phyloP scores from a whole-genome alignment of 2,797 vertebrate species.

The Pangasius larnaudii region DNA sequence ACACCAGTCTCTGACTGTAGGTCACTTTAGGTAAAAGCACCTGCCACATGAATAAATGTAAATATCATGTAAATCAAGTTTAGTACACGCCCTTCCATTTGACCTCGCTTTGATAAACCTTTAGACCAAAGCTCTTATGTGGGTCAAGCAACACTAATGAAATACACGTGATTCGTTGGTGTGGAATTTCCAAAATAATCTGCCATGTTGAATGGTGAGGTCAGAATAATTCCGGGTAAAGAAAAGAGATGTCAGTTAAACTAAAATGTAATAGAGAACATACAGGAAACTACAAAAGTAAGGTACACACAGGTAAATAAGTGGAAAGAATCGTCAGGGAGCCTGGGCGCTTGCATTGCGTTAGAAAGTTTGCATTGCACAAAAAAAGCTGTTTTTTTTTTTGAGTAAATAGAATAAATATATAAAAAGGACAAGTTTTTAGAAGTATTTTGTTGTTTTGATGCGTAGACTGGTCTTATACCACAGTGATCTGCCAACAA shows the following conservation, averaged over 20 bases:
- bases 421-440: too few relatives aligned
- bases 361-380: background rate
- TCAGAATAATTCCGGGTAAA: background rate
- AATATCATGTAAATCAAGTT: conserved; percentile 15
- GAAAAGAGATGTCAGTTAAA: background rate
- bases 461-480: background rate
- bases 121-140: background rate
- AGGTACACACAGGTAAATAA: background rate
- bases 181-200: background rate
- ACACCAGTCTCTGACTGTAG: background rate
- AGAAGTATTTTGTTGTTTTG: background rate
- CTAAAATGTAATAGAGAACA: background rate
- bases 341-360: background rate
- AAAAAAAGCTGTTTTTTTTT: background rate
- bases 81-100: background rate
- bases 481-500: background rate
- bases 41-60: conserved; percentile 18
- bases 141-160: background rate
- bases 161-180: background rate
- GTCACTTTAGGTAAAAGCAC: conserved; percentile 5
- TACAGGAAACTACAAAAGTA: background rate
- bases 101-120: background rate
- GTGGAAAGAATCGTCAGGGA: background rate
- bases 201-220: background rate
- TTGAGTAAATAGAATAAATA: background rate